Percentiles rank a stretch among this genome's conserved stretches.
Evolutionary conservation across 1,140 invertebrate genomes (phyloP).

Genomic region (Heliconius hermathena): DNA sequence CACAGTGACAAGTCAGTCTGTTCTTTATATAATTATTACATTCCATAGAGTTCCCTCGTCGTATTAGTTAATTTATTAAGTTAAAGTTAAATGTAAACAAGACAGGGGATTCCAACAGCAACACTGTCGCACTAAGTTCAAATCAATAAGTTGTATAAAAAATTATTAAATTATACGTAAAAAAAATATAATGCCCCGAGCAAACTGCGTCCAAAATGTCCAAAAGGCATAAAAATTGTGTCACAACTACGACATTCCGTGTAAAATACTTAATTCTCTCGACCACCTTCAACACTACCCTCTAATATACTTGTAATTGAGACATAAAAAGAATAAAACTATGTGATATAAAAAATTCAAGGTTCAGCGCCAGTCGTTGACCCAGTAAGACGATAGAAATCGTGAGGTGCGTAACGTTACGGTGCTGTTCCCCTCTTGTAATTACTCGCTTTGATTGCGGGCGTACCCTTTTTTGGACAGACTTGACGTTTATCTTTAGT

Average conservation of each 20-base stretch:
- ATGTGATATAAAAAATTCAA: constrained; percentile 49
- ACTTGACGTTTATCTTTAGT: constrained; percentile 26
- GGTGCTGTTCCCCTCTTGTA: constrained; percentile 36
- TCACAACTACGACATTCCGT: background rate
- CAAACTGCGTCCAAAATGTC: background rate
- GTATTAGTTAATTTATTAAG: no score
- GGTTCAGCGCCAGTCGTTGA: constrained; percentile 61
- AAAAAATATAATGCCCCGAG: background rate
- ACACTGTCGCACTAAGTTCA: background rate
- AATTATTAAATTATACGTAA: background rate
- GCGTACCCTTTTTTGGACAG: constrained; percentile 32
- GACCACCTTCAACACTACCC: constrained; percentile 6
- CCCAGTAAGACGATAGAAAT: constrained; percentile 57
- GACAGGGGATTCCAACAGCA: background rate
- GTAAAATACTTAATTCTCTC: constrained; percentile 1
- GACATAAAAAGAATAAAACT: constrained; percentile 16
- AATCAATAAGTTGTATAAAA: background rate
- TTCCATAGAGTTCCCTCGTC: no score
- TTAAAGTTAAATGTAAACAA: no score
- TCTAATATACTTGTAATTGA: constrained; percentile 35
- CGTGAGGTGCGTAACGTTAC: constrained; percentile 54
- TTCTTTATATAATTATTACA: background rate
- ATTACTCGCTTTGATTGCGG: constrained; percentile 37
- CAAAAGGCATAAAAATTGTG: constrained; percentile 1
- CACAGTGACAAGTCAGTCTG: background rate